These are phyloP conservation scores for Menidia menidia DNA, from an alignment of 2,797 vertebrate genomes.

Conservation along the genomic window DNA sequence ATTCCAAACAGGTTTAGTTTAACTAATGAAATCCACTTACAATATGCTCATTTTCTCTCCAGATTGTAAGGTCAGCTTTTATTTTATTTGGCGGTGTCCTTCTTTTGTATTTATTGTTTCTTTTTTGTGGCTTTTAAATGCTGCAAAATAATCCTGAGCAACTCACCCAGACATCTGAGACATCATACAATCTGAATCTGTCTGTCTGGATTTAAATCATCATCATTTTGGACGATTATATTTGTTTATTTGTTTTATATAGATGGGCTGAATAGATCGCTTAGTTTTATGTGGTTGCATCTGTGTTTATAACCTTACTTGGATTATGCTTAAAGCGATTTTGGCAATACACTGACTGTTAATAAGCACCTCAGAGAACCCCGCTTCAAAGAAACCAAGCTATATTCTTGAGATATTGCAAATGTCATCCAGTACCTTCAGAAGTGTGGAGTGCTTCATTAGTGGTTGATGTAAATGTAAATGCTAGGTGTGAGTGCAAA, in stretches of 20 bases:
- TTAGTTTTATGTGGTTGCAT: not conserved
- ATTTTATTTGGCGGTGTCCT: slow-evolving; percentile 14
- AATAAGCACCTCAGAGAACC: not conserved
- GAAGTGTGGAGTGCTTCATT: not conserved
- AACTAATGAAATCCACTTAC: not conserved
- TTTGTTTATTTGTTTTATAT: not conserved
- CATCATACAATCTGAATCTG: not conserved
- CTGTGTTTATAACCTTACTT: not conserved
- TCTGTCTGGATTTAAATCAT: not conserved
- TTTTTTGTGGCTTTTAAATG: not conserved
- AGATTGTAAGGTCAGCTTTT: not conserved
- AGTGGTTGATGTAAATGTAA: slow-evolving; percentile 1
- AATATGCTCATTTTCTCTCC: not conserved
- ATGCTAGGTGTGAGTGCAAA: not conserved
- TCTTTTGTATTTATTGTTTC: not conserved
- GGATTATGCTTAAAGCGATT: not conserved
- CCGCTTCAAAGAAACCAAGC: not conserved
- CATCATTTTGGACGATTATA: not conserved
- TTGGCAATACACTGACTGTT: not conserved
- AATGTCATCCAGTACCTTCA: not conserved
- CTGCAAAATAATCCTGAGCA: not conserved
- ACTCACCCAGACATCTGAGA: slow-evolving; percentile 12
- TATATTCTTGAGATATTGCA: not conserved
- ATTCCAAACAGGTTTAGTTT: not conserved
- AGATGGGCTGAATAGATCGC: not conserved